A percentile compares a stretch with the other conserved stretches of the same genome.
Evolutionary conservation across 1,140 invertebrate species (phyloP).

Genomic region (Medauroidea extradentata): DNA sequence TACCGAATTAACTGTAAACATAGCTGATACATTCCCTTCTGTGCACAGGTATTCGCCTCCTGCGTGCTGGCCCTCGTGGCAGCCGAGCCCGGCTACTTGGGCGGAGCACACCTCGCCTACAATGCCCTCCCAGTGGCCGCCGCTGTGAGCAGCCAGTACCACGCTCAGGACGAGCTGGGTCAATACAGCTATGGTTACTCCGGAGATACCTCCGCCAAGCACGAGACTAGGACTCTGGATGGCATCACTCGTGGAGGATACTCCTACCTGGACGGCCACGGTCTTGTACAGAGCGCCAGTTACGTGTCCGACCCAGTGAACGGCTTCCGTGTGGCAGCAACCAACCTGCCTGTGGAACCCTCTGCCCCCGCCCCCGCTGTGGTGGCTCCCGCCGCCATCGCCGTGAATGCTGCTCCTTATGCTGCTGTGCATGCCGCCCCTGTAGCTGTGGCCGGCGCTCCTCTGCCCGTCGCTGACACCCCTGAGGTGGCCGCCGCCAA

Average conservation of each 20-base stretch:
- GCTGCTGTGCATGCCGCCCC: slow-evolving; percentile 1
- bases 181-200: slow-evolving; percentile 64
- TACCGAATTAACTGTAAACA: no score
- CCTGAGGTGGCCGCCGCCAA: neutral
- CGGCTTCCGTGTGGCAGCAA: slow-evolving; percentile 60
- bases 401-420: no score
- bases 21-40: no score
- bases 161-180: slow-evolving; percentile 58
- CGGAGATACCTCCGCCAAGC: slow-evolving; percentile 59
- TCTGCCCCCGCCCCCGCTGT: slow-evolving; percentile 18
- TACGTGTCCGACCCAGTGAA: slow-evolving; percentile 55
- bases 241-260: slow-evolving; percentile 63
- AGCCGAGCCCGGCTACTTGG: no score
- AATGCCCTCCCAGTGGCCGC: slow-evolving; percentile 16
- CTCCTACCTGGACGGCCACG: slow-evolving; percentile 65
- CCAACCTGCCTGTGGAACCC: slow-evolving; percentile 50
- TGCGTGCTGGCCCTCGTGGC: no score
- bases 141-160: slow-evolving; percentile 45
- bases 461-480: neutral
- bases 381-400: no score
- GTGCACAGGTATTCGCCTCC: no score
- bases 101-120: neutral
- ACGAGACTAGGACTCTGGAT: slow-evolving; percentile 57
- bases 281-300: slow-evolving; percentile 52
- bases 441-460: neutral